phyloP scores from a whole-genome alignment of 30 jellyfish, hydroid and myxozoan species.

The Chrysaora quinquecirrha region DNA sequence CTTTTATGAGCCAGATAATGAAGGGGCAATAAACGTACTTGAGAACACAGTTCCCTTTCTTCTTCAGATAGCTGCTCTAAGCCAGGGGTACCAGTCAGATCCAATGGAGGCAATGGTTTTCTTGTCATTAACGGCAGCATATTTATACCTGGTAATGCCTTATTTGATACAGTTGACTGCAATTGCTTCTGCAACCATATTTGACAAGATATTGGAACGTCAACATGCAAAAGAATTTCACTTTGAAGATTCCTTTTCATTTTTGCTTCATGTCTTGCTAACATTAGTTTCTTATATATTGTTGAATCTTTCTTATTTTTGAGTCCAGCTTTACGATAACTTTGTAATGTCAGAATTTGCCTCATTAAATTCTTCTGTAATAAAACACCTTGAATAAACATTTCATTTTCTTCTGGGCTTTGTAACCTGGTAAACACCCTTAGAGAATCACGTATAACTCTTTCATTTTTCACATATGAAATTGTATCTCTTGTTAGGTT shows the following conservation, averaged over 20 bases:
- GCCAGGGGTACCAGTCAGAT: constrained; percentile 82
- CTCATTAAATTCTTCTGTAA: constrained; percentile 61
- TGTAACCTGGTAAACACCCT: constrained; percentile 70
- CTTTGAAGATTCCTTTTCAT: constrained; percentile 38
- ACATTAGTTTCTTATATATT: constrained; percentile 32
- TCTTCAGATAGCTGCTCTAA: constrained; percentile 68
- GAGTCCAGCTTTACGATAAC: constrained; percentile 77
- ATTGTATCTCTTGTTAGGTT: constrained; percentile 21
- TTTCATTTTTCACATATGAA: constrained; percentile 39
- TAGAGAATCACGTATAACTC: constrained; percentile 71
- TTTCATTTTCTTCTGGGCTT: constrained; percentile 74
- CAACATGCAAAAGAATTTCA: constrained; percentile 37
- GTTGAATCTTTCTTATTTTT: constrained; percentile 37
- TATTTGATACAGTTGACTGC: constrained; percentile 29
- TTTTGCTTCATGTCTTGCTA: constrained; percentile 38
- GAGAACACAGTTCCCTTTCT: constrained; percentile 89
- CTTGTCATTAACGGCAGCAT: constrained; percentile 34
- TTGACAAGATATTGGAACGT: constrained; percentile 58
- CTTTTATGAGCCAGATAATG: constrained; percentile 65
- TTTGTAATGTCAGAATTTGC: constrained; percentile 62
- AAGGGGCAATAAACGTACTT: constrained; percentile 66
- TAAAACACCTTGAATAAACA: constrained; percentile 69
- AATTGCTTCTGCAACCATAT: constrained; percentile 64
- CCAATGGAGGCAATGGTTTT: constrained; percentile 83
- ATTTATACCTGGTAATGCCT: constrained; percentile 2